Evolutionary conservation across 2,888 invertebrate genomes (phyloP).

Genomic region (Stramonita haemastoma): DNA sequence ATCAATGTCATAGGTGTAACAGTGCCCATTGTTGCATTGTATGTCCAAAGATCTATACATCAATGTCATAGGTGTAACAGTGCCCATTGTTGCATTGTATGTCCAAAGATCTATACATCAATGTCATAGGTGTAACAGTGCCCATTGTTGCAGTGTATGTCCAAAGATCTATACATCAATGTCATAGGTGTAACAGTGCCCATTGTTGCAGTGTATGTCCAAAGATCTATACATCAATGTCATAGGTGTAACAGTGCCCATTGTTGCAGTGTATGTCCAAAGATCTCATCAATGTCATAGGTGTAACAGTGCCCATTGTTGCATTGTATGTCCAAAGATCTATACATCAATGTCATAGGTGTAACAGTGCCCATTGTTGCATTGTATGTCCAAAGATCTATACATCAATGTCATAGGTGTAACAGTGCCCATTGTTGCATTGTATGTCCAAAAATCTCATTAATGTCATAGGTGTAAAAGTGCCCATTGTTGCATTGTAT

Average conservation of each 20-base stretch:
- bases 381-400: neutral
- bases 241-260: neutral
- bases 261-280: too few species aligned
- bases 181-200: neutral
- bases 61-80: constrained; percentile 94
- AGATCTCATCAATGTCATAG: neutral
- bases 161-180: neutral
- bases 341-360: neutral
- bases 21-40: neutral
- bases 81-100: too few species aligned
- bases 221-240: neutral
- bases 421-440: too few species aligned
- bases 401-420: neutral
- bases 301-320: neutral
- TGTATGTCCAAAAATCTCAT: neutral
- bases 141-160: too few species aligned
- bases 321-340: neutral
- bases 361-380: too few species aligned
- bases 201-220: neutral
- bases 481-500: too few species aligned
- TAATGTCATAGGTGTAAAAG: neutral
- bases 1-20: neutral
- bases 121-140: too few species aligned
- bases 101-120: too few species aligned
- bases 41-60: constrained; percentile 76